Evolutionary conservation across 2,888 invertebrate species (phyloP).

Genomic region (Hirtodrosophila histrioides): DNA sequence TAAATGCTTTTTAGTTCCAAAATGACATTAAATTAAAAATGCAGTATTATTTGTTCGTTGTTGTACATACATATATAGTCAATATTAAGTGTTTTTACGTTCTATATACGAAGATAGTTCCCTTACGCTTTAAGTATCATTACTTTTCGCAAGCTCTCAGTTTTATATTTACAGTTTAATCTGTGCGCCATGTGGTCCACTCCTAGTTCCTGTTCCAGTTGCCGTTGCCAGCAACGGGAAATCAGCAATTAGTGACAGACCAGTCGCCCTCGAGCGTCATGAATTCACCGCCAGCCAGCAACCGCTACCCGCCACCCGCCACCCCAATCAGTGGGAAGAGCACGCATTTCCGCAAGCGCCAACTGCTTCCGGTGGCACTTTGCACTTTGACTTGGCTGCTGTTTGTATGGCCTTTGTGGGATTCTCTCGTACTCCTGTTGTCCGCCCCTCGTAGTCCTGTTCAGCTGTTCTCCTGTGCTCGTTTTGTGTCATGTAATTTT

Average conservation of each 20-base stretch:
- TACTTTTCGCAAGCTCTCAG: neutral
- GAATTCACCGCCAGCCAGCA: constrained; percentile 22
- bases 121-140: neutral
- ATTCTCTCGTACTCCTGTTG: neutral
- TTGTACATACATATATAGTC: no score
- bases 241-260: constrained; percentile 76
- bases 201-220: constrained; percentile 30
- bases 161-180: neutral
- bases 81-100: no score
- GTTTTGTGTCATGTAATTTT: constrained; percentile 71
- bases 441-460: neutral
- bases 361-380: constrained; percentile 72
- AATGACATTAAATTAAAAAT: no score
- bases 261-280: constrained; percentile 32
- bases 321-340: constrained; percentile 42
- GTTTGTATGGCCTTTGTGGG: constrained; percentile 62
- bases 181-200: constrained; percentile 20
- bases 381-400: constrained; percentile 71
- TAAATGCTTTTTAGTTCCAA: no score
- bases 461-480: constrained; percentile 14
- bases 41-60: no score
- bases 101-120: no score
- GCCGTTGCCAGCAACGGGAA: constrained; percentile 53
- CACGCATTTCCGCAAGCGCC: constrained; percentile 76
- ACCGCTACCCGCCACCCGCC: constrained; percentile 2